Conservation (phyloP, 2,797 vertebrate genomes). For the Sebastes flavidus region DNA sequence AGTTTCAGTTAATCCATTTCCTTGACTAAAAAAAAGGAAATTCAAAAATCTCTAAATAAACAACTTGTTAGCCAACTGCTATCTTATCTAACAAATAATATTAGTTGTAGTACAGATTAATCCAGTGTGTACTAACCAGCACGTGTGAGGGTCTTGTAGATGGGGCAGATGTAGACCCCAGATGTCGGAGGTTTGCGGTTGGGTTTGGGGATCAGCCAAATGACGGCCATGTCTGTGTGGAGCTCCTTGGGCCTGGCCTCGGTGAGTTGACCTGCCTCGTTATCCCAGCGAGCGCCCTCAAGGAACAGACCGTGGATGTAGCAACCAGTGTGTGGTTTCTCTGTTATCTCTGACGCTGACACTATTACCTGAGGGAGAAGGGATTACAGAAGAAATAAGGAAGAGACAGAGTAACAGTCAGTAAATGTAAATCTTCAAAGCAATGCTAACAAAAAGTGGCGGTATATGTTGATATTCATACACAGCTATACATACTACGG, state of each 20-base stretch:
- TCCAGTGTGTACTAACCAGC: conserved; percentile 81
- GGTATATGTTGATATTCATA: neutral
- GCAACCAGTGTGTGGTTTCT: conserved; percentile 83
- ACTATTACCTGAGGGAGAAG: conserved; percentile 80
- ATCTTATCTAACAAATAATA: neutral
- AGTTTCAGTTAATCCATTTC: neutral
- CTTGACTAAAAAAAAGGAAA: neutral
- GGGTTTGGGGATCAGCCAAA: conserved; percentile 87
- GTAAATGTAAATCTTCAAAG: neutral
- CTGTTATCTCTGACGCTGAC: conserved; percentile 69
- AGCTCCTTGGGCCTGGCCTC: conserved; percentile 91
- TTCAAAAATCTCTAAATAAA: neutral
- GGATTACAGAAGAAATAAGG: neutral
- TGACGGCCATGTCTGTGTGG: conserved; percentile 89
- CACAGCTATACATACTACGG: neutral
- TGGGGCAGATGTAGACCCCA: conserved; percentile 88
- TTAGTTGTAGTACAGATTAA: neutral
- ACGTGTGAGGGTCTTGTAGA: conserved; percentile 92
- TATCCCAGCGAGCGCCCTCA: conserved; percentile 91
- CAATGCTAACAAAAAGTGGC: neutral
- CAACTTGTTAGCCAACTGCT: neutral
- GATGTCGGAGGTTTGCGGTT: conserved; percentile 77
- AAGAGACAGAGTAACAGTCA: neutral
- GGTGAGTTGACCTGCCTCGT: conserved; percentile 44
- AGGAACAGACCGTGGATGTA: conserved; percentile 91